Base-by-base conservation (phyloP, 92 coral and sea anemone genomes). In the Palythoa grandis region DNA sequence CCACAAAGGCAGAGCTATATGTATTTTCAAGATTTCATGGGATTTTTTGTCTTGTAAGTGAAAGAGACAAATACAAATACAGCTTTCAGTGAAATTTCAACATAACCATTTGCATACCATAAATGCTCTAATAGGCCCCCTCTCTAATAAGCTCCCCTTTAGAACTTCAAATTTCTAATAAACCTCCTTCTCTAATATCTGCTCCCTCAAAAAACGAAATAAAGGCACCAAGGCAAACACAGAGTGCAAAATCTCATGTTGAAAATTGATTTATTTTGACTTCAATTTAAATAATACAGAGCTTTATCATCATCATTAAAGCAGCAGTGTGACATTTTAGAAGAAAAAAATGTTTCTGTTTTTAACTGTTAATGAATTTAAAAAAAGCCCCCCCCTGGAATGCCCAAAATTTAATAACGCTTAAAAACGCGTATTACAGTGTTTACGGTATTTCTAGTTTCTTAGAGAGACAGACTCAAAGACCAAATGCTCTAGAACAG, bases 401-500 rank as follows among this genome's bases (percentile, higher is more conserved):
- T 56, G 61, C 61, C 15, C 61, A 11, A 56, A 56, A 16, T 56
- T 11, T 56, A 56, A 56, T 56, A 16, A 56, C 7, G 61, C 61
- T 56, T 56, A 56, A 56, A 56, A 16, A 40, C 7, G 4, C 61
- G 13, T 56, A 56, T 56, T 56, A 56, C 3, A 56, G 61, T 16
- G 19, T 56, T 56, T 56, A 56, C 61, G 19, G 61, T 56, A 2
- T 20, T 65, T 20, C 70, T 65, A 65, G 70, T 65, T 65, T 65
- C 70, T 65, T 20, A 65, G 70, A 65, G 70, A 65, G 25, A 65
- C 70, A 65, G 70, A 65, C 19, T n/a, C 25, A 65, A 65, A 65
- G 70, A 65, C 70, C 70, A 65, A n/a, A n/a, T 2, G 70, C 70
- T 2, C 70, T 65, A 65, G 70, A 65, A 65, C 22, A 65, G 70